Evolutionary conservation across 2,888 invertebrate species (phyloP).

Genomic region (Ophion slaviceki): DNA sequence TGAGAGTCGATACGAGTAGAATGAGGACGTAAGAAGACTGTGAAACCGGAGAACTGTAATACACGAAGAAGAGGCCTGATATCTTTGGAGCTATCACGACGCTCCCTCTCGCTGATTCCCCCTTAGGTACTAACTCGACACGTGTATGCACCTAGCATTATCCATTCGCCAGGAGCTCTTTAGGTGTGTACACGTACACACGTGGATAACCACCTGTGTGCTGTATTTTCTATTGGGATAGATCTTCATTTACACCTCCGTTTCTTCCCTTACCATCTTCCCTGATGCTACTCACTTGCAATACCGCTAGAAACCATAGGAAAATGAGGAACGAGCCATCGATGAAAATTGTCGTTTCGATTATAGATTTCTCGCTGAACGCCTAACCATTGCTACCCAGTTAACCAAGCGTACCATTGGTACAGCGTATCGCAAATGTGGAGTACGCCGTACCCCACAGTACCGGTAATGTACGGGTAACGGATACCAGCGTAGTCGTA

Average conservation of each 20-base stretch:
- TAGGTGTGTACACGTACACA: not conserved
- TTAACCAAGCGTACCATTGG: too few species aligned
- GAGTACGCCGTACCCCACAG: too few species aligned
- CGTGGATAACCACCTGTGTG: slow-evolving; percentile 10
- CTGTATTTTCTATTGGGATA: slow-evolving; percentile 17
- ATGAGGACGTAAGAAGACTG: slow-evolving; percentile 14
- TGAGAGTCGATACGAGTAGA: not conserved
- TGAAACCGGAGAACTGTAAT: slow-evolving; percentile 22
- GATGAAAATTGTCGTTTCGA: too few species aligned
- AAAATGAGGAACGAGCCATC: too few species aligned
- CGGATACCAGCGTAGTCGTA: too few species aligned
- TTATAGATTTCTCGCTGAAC: too few species aligned
- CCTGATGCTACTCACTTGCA: too few species aligned
- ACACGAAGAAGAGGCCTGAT: not conserved
- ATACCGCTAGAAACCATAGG: not conserved
- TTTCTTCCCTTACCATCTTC: not conserved
- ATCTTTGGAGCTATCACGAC: not conserved
- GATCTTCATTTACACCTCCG: not conserved
- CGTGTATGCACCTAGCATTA: not conserved
- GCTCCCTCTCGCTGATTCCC: not conserved
- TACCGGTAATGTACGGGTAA: too few species aligned
- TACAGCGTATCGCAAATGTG: too few species aligned
- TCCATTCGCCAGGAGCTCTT: not conserved
- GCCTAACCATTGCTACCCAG: too few species aligned
- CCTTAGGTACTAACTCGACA: slow-evolving; percentile 2